A percentile compares a stretch with the other conserved stretches of the same genome.
phyloP scores from a whole-genome alignment of 1,140 invertebrate species.

The Ctenoplectra terminalis region DNA sequence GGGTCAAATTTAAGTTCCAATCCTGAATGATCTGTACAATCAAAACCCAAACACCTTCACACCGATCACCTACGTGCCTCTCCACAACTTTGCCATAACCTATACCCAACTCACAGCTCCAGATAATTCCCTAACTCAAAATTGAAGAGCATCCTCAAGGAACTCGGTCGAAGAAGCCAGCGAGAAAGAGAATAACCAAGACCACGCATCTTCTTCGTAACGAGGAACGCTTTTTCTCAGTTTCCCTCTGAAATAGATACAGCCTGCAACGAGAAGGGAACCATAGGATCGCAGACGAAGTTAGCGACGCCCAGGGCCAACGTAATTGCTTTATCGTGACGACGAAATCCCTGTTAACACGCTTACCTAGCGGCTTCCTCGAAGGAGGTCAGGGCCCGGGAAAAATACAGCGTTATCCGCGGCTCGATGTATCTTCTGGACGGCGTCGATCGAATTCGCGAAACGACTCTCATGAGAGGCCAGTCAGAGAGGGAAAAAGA shows the following conservation, averaged over 20 bases:
- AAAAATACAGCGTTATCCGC: slow-evolving; percentile 60
- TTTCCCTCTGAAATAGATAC: not conserved
- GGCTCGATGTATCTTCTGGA: slow-evolving; percentile 6
- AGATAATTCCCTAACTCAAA: too few relatives aligned
- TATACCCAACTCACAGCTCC: too few relatives aligned
- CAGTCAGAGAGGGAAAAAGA: not conserved
- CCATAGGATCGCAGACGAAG: not conserved
- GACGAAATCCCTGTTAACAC: slow-evolving; percentile 52
- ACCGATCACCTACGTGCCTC: too few relatives aligned
- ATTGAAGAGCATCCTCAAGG: too few relatives aligned
- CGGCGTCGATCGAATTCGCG: slow-evolving; percentile 53
- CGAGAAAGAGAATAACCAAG: not conserved
- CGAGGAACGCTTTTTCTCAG: not conserved
- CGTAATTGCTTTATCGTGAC: slow-evolving; percentile 54
- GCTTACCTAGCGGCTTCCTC: slow-evolving; percentile 33
- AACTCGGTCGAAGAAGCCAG: too few relatives aligned
- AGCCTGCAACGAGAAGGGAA: not conserved
- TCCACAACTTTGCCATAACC: too few relatives aligned
- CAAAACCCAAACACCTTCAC: too few relatives aligned
- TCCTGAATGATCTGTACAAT: too few relatives aligned
- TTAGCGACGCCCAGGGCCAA: not conserved
- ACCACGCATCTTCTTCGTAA: not conserved
- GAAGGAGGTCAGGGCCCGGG: slow-evolving; percentile 47
- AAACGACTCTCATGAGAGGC: slow-evolving; percentile 53
- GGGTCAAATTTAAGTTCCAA: too few relatives aligned